These are phyloP conservation scores for Netta rufina DNA, from an alignment of 2,797 vertebrate species.

Conservation along the genomic window DNA sequence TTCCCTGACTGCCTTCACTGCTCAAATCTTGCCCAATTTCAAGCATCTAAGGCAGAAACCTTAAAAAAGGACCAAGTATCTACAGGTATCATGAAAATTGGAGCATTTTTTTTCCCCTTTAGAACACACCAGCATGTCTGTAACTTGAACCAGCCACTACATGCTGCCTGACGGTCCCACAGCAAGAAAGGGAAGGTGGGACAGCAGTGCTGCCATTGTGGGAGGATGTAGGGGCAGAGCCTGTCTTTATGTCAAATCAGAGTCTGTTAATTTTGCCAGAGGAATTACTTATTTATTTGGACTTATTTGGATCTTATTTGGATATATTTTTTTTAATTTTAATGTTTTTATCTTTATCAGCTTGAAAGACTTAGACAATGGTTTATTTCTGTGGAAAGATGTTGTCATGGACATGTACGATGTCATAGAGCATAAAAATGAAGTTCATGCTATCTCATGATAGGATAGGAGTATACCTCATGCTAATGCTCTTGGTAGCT, in stretches of 20 bases:
- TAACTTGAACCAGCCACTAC: neutral
- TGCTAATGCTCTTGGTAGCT: neutral
- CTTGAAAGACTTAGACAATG: neutral
- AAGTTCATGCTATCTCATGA: neutral
- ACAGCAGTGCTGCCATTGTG: accelerated
- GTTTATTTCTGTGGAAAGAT: neutral
- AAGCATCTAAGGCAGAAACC: neutral
- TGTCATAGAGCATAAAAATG: accelerated
- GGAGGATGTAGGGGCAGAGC: neutral
- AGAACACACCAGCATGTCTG: accelerated
- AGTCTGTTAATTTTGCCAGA: neutral
- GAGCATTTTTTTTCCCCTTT: neutral
- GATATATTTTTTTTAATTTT: neutral
- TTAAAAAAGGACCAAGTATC: neutral
- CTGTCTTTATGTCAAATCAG: neutral
- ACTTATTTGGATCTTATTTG: neutral
- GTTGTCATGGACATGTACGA: accelerated
- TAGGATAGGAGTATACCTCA: neutral
- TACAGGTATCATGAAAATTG: accelerated
- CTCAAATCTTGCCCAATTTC: neutral
- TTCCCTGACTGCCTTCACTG: neutral
- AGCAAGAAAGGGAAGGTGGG: too few relatives aligned
- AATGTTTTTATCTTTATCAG: neutral
- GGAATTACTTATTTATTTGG: neutral
- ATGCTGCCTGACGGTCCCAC: neutral